Evolutionary conservation across 2,797 vertebrate genomes (phyloP).

Genomic region (Alectoris magna): DNA sequence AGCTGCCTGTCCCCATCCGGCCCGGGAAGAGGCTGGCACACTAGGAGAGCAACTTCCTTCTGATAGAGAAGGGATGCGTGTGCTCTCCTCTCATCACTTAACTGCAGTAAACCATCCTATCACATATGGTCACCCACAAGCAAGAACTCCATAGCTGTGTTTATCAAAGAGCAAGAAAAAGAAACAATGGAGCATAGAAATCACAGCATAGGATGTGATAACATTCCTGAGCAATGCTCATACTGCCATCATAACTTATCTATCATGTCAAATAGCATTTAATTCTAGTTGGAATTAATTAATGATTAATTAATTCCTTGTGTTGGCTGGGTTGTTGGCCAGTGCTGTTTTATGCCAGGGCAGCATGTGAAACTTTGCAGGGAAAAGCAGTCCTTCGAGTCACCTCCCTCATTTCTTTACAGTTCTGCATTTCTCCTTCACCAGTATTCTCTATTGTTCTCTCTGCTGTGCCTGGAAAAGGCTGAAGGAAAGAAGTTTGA

Average conservation of each 20-base stretch:
- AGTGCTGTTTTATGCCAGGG: neutral
- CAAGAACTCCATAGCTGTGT: neutral
- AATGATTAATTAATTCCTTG: neutral
- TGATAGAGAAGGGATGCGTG: neutral
- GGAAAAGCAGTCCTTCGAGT: neutral
- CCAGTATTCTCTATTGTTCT: neutral
- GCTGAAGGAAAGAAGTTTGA: slow-evolving; percentile 30
- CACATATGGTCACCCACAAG: rapidly evolving
- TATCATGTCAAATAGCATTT: neutral
- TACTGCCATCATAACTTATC: neutral
- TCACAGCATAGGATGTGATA: neutral
- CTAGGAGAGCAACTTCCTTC: neutral
- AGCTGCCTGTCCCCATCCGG: neutral
- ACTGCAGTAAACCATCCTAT: neutral
- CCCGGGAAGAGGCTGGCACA: neutral
- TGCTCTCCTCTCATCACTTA: neutral
- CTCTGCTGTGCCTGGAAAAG: slow-evolving; percentile 5
- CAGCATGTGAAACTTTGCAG: neutral
- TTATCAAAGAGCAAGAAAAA: neutral
- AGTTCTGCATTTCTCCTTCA: neutral
- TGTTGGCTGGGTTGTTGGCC: neutral
- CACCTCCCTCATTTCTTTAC: neutral
- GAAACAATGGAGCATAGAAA: neutral
- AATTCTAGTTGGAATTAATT: neutral
- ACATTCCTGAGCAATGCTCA: neutral